Evolutionary conservation across 2,888 invertebrate genomes (phyloP), one percentile per base, ranked within the genome.

Genomic region (Nowickia ferox): DNA sequence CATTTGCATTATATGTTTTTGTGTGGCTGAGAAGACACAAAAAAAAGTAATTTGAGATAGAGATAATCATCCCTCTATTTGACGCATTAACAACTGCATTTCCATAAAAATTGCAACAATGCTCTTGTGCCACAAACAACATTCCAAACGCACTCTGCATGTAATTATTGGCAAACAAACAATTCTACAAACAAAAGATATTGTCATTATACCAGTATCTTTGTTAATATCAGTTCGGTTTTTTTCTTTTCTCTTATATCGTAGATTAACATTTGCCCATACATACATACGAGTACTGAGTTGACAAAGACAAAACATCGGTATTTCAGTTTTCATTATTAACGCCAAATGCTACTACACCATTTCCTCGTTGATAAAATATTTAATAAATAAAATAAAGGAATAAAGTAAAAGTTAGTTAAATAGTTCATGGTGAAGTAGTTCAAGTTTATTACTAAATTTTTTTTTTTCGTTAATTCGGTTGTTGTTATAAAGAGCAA

Each of bases 41-140:
- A 61, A 30, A 65, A 55, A 17, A 2, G n/a, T 42, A 11, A 44
- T 75, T 71, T 61, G 55, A 46, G 76, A 68, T 15, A n/a, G n/a
- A n/a, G 79, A 74, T 84, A 51, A 17, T 57, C 71, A 84, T 82
- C 79, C 61, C 68, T 83, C 61, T 72, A 82, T 79, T 75, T 87
- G 76, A 65, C 82, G 72, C 84, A 84, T 84, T 84, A 76, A 55
- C 78, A 65, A 19, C 8, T 69, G 74, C 38, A 76, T 19, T 55
- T 57, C 59, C 17, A 30, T 9, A 66, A 53, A 63, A 38, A n/a
- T n/a, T 22, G 51, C 74, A 40, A 40, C 17, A 40, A 44, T 11
- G 22, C 19, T 48, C 48, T 13, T n/a, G 59, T 19, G 63, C 5
- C 5, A 48, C 19, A 57, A n/a, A 74, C 46, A 59, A 22, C 51